Evolutionary conservation across 2,888 invertebrate species (phyloP).

Genomic region (Agrilus mali): DNA sequence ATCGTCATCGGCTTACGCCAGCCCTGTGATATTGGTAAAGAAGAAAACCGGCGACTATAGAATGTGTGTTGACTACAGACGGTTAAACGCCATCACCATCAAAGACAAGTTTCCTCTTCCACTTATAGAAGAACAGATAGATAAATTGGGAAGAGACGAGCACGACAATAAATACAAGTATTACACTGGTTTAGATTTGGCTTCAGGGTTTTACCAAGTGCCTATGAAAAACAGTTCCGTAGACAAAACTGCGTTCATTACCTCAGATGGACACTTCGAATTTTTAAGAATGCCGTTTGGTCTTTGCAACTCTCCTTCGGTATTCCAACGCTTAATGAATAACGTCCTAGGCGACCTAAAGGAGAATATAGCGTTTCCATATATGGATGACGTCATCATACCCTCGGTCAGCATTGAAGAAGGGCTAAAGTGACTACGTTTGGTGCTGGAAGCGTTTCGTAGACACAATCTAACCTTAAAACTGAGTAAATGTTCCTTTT

Average conservation of each 20-base stretch:
- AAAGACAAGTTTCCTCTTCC: background rate
- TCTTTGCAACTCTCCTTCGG: too few relatives aligned
- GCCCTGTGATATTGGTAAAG: background rate
- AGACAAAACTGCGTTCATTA: background rate
- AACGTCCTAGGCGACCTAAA: too few relatives aligned
- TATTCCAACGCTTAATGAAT: too few relatives aligned
- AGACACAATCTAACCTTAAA: constrained; percentile 21
- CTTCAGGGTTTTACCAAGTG: background rate
- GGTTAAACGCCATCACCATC: background rate
- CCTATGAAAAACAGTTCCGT: background rate
- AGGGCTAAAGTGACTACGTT: background rate
- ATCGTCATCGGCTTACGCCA: too few relatives aligned
- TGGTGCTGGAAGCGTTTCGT: constrained; percentile 7
- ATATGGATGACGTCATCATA: background rate
- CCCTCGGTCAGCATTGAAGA: background rate
- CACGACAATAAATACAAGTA: too few relatives aligned
- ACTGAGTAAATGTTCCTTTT: constrained; percentile 20
- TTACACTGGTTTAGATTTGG: too few relatives aligned
- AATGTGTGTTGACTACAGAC: background rate
- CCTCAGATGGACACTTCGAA: too few relatives aligned
- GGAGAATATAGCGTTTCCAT: background rate
- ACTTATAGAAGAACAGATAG: too few relatives aligned
- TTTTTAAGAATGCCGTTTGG: too few relatives aligned
- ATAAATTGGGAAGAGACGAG: too few relatives aligned
- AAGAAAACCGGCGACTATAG: background rate